phyloP scores from a whole-genome alignment of 2,797 vertebrate genomes.

The Tenualosa thibaudeaui region DNA sequence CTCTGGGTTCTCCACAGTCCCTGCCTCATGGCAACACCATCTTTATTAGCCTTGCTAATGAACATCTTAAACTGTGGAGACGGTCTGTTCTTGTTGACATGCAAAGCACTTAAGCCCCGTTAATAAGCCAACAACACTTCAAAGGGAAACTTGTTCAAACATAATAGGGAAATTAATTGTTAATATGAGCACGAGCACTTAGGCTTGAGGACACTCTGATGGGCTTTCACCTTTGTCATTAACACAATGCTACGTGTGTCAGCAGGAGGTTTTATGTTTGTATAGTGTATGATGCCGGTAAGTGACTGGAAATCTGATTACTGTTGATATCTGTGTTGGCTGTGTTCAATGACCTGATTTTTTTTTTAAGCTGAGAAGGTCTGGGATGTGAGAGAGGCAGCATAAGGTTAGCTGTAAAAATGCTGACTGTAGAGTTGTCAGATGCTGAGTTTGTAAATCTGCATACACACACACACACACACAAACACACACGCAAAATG shows the following conservation, averaged over 20 bases:
- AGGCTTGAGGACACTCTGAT: not conserved
- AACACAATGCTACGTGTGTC: not conserved
- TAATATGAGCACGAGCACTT: not conserved
- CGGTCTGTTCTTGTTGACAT: not conserved
- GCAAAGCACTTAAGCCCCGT: constrained; percentile 12
- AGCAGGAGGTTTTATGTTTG: not conserved
- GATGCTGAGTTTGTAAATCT: constrained; percentile 19
- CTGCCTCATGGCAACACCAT: not conserved
- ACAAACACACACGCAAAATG: not conserved
- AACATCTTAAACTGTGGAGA: not conserved
- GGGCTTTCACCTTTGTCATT: not conserved
- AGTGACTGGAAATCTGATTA: not conserved
- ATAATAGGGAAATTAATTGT: not conserved
- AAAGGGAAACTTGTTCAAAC: constrained; percentile 7
- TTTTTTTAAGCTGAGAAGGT: not conserved
- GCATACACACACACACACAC: constrained; percentile 5
- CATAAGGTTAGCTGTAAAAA: constrained; percentile 21
- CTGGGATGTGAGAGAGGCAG: not conserved
- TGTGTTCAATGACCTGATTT: constrained; percentile 8
- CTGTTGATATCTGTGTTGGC: not conserved
- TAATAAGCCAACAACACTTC: constrained; percentile 1
- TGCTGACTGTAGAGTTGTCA: constrained; percentile 8
- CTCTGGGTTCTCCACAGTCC: not conserved
- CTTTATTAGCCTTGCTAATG: not conserved
- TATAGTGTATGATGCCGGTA: not conserved